phyloP scores from a whole-genome alignment of 2,113 vertebrate species.

The Chaetops frenatus region DNA sequence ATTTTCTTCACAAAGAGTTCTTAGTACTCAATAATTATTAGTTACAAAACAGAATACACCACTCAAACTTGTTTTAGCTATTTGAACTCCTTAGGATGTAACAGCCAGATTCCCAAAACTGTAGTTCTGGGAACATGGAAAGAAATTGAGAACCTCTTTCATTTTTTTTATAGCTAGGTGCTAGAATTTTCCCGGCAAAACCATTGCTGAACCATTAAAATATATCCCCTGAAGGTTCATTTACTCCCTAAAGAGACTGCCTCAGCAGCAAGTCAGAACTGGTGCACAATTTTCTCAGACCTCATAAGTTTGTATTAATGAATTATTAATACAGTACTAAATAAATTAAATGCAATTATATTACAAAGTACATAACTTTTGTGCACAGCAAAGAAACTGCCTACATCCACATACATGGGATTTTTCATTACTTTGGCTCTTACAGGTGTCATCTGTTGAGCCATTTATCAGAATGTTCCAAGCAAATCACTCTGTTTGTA shows the following conservation, averaged over 20 bases:
- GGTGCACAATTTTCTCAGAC: background rate
- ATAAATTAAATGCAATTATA: background rate
- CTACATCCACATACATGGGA: fast-evolving
- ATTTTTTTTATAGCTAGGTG: background rate
- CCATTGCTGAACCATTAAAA: background rate
- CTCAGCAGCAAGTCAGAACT: background rate
- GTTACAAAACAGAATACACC: background rate
- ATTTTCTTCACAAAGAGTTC: background rate
- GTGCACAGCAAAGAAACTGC: background rate
- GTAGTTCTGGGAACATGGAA: background rate
- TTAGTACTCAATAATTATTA: background rate
- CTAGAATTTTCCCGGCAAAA: background rate
- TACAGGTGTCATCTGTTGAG: background rate
- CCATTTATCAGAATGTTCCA: background rate
- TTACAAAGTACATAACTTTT: background rate
- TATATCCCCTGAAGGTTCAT: background rate
- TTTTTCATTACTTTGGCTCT: background rate
- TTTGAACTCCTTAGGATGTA: background rate
- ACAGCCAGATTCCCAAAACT: background rate
- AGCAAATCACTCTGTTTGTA: background rate
- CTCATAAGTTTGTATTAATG: background rate
- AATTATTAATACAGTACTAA: slow-evolving; percentile 20
- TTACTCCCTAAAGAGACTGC: background rate
- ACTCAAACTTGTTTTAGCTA: background rate
- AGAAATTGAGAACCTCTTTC: background rate